Evolutionary conservation across 2,797 vertebrate species (phyloP).

Genomic region (Catamblyrhynchus diadema): DNA sequence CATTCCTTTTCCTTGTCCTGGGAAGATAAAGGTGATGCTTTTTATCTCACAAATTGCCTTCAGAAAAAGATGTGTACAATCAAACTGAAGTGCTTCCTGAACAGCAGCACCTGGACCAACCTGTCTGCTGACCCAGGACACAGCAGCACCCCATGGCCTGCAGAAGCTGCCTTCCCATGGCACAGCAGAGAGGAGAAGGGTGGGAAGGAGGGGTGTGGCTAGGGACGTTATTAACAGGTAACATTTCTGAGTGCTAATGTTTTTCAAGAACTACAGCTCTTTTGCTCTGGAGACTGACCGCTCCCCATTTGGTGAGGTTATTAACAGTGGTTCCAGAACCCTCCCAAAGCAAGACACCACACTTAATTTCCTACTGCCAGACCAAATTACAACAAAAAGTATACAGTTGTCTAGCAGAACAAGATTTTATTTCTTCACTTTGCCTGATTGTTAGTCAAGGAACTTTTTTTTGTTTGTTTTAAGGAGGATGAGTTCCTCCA

Average conservation of each 20-base stretch:
- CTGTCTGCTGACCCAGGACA: background rate
- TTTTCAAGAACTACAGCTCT: background rate
- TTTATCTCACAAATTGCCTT: background rate
- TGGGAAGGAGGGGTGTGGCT: background rate
- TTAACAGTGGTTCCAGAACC: background rate
- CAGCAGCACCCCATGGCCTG: rapidly evolving
- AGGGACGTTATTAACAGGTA: background rate
- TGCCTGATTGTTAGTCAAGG: background rate
- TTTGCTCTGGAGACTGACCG: background rate
- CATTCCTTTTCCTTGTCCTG: background rate
- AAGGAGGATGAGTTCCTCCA: background rate
- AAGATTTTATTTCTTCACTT: background rate
- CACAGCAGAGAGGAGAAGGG: background rate
- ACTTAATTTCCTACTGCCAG: background rate
- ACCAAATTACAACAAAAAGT: background rate
- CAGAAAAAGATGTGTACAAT: background rate
- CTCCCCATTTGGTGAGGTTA: background rate
- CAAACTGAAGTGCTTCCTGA: background rate
- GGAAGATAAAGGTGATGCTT: background rate
- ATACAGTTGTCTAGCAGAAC: background rate
- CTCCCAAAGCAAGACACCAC: background rate
- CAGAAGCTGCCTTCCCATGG: background rate
- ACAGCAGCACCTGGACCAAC: background rate
- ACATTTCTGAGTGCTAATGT: background rate
- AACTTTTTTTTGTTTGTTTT: background rate